These are phyloP conservation scores for Hirudo medicinalis DNA, from an alignment of 1,140 invertebrate genomes.

Conservation along the genomic window DNA sequence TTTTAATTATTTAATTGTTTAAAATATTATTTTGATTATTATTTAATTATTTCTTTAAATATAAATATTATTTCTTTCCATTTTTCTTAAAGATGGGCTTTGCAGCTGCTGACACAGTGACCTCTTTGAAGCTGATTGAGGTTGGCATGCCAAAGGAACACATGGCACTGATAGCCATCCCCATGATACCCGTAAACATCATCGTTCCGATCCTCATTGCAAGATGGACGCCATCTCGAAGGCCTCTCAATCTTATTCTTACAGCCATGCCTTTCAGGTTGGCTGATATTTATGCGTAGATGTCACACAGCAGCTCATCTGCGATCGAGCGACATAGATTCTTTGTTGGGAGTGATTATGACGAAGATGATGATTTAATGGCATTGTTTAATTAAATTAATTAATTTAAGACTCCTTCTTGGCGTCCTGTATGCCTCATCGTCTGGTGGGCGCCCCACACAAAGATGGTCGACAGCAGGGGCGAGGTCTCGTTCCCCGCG, in stretches of 20 bases:
- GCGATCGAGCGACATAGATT: neutral
- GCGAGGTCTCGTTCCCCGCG: conserved; percentile 48
- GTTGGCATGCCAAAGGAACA: conserved; percentile 80
- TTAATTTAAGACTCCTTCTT: conserved; percentile 55
- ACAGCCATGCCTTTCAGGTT: conserved; percentile 73
- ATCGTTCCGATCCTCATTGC: conserved; percentile 74
- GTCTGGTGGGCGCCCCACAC: conserved; percentile 69
- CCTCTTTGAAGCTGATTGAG: conserved; percentile 84
- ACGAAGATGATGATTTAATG: too few species aligned
- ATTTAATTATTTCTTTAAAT: too few species aligned
- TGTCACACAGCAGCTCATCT: neutral
- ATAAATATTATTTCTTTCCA: conserved; percentile 1
- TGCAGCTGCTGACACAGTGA: conserved; percentile 85
- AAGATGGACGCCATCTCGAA: conserved; percentile 72
- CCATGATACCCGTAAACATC: conserved; percentile 85
- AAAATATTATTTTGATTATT: too few species aligned
- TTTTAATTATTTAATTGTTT: too few species aligned
- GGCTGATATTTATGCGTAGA: neutral
- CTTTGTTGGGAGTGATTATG: too few species aligned
- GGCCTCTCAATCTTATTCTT: conserved; percentile 74
- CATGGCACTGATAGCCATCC: conserved; percentile 70
- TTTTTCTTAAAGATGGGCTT: conserved; percentile 59
- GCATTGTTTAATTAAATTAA: too few species aligned
- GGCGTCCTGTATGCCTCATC: conserved; percentile 67
- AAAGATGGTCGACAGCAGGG: conserved; percentile 44